phyloP scores from a whole-genome alignment of 2,888 invertebrate genomes.

The Pemphredon lugubris region DNA sequence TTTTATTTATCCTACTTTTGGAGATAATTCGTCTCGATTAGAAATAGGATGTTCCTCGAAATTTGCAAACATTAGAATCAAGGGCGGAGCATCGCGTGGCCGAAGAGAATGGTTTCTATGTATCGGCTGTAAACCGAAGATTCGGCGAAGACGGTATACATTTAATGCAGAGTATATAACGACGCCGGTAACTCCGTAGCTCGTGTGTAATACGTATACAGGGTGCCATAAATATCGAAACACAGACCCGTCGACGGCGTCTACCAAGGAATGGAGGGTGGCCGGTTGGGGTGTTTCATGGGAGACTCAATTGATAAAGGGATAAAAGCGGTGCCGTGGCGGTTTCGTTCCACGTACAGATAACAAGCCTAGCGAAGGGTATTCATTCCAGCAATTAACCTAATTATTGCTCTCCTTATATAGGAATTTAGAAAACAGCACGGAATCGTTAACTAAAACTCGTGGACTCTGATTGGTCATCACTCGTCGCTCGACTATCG shows the following conservation, averaged over 20 bases:
- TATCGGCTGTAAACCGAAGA: constrained; percentile 51
- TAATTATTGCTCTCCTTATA: constrained; percentile 47
- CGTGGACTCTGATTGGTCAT: no score
- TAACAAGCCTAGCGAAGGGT: constrained; percentile 17
- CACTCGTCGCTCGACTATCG: no score
- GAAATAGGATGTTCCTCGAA: no score
- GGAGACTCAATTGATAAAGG: constrained; percentile 76
- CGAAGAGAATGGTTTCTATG: no score
- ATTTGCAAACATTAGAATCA: no score
- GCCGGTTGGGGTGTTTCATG: constrained; percentile 60
- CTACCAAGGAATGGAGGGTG: constrained; percentile 60
- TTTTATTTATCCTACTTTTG: no score
- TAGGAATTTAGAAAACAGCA: background rate
- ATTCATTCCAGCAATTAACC: constrained; percentile 45
- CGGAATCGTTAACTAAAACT: no score
- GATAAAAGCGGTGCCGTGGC: constrained; percentile 67
- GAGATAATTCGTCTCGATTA: no score
- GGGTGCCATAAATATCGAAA: constrained; percentile 74
- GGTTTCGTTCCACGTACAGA: constrained; percentile 46
- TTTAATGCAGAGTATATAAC: constrained; percentile 56
- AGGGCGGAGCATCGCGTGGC: no score
- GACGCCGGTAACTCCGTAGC: constrained; percentile 42
- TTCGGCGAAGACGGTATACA: constrained; percentile 42
- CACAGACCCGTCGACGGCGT: constrained; percentile 70
- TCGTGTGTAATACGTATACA: constrained; percentile 61